These are phyloP conservation scores for Oreortyx pictus DNA, from an alignment of 2,797 vertebrate genomes.

Conservation along the genomic window DNA sequence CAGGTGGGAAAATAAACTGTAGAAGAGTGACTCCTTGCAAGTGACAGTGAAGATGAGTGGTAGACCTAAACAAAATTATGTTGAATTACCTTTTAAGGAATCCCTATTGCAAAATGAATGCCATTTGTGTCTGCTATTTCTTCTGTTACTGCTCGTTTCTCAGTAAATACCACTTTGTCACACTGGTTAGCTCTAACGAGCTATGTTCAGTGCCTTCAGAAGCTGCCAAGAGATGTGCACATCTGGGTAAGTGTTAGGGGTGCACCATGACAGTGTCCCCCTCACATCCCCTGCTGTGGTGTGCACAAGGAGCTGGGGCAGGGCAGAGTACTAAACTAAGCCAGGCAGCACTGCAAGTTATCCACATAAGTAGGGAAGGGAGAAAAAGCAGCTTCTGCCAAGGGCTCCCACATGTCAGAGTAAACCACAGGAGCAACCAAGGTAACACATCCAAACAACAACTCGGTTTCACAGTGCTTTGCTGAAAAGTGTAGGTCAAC, in stretches of 20 bases:
- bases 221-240: neutral
- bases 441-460: neutral
- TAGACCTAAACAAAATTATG: neutral
- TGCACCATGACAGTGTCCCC: neutral
- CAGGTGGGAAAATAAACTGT: neutral
- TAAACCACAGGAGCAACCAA: neutral
- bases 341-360: neutral
- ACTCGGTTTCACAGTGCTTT: neutral
- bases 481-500: neutral
- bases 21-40: neutral
- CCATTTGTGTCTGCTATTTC: neutral
- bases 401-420: neutral
- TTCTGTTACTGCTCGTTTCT: neutral
- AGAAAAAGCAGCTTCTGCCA: neutral
- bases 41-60: neutral
- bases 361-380: rapidly evolving
- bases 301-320: neutral
- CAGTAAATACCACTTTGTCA: neutral
- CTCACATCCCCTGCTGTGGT: neutral
- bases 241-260: neutral
- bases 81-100: neutral
- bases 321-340: neutral
- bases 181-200: neutral
- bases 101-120: neutral
- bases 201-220: neutral